These are phyloP conservation scores for Peromyscus californicus DNA, from an alignment of 2,113 vertebrate species.

Conservation along the genomic window DNA sequence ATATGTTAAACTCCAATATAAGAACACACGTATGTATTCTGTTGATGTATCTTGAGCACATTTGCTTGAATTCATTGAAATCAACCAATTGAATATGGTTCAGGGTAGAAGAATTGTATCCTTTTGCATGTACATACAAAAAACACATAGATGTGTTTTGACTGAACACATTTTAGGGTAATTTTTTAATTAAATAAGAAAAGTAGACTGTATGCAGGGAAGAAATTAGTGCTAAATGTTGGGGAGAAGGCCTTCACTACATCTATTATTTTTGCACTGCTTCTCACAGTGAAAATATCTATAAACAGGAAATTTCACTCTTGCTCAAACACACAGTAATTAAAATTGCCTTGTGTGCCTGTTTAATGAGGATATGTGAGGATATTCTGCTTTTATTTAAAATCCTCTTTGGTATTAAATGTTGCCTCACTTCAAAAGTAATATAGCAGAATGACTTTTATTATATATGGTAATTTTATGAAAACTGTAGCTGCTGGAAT, in stretches of 20 bases:
- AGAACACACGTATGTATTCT: background rate
- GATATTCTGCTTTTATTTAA: constrained; percentile 62
- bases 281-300: constrained; percentile 65
- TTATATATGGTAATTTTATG: constrained; percentile 72
- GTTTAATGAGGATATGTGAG: constrained; percentile 30
- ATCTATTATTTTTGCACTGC: background rate
- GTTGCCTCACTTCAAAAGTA: constrained; percentile 46
- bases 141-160: constrained; percentile 7
- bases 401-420: constrained; percentile 58
- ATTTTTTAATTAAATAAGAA: constrained; percentile 20
- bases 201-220: background rate
- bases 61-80: background rate
- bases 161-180: constrained; percentile 29
- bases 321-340: constrained; percentile 60
- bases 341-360: constrained; percentile 59
- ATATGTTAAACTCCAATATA: background rate
- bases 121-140: background rate
- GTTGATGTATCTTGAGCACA: background rate
- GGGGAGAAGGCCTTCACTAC: background rate
- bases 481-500: constrained; percentile 59
- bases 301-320: constrained; percentile 48
- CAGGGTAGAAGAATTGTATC: background rate
- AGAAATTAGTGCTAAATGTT: background rate
- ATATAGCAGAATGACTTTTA: constrained; percentile 61
- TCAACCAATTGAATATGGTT: background rate